These are phyloP conservation scores for Dinocampus coccinellae DNA, from an alignment of 2,888 invertebrate species.

Conservation along the genomic window DNA sequence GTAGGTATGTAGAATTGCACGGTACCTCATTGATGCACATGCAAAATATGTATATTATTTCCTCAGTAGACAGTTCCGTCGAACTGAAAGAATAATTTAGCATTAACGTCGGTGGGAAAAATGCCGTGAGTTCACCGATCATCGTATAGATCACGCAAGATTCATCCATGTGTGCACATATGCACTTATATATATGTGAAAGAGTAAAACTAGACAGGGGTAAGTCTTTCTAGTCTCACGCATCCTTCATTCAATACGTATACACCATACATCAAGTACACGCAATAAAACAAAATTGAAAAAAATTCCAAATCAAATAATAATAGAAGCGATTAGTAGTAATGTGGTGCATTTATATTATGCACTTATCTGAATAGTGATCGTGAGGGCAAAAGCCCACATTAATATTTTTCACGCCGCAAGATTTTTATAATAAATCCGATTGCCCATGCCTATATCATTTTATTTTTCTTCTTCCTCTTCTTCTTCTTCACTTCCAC, in stretches of 20 bases:
- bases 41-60: not conserved
- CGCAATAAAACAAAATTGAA: no score
- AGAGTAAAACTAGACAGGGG: constrained; percentile 47
- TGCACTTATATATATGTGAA: constrained; percentile 4
- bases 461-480: not conserved
- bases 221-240: constrained; percentile 65
- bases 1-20: not conserved
- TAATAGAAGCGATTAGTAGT: constrained; percentile 48
- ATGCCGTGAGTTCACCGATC: constrained; percentile 16
- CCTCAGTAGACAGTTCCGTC: constrained; percentile 7
- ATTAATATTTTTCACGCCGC: constrained; percentile 44
- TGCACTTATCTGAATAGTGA: constrained; percentile 46
- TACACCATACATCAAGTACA: no score
- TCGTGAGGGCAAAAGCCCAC: constrained; percentile 45
- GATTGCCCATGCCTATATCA: constrained; percentile 29
- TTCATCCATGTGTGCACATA: constrained; percentile 32
- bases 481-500: constrained; percentile 27
- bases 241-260: constrained; percentile 45
- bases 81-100: constrained; percentile 24
- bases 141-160: constrained; percentile 35
- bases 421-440: constrained; percentile 45
- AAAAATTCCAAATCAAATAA: no score
- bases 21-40: constrained; percentile 24
- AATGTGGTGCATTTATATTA: constrained; percentile 42
- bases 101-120: constrained; percentile 33